Evolutionary conservation across 2,113 vertebrate genomes (phyloP).

Genomic region (Macquaria australasica): DNA sequence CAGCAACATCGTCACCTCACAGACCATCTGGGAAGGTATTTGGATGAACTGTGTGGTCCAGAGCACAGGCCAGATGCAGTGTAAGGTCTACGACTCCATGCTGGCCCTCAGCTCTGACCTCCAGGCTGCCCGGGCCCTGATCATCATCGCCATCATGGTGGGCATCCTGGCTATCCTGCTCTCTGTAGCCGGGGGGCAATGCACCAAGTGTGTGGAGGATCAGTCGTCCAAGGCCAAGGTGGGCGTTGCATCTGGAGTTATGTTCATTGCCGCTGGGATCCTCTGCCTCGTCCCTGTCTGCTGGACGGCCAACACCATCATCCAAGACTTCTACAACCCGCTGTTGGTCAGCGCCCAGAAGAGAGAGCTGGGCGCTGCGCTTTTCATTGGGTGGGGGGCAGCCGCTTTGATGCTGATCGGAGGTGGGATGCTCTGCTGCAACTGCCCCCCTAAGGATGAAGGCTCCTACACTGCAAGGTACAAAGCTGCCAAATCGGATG

Average conservation of each 20-base stretch:
- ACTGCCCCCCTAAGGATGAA: constrained; percentile 76
- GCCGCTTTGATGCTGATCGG: constrained; percentile 82
- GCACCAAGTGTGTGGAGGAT: constrained; percentile 85
- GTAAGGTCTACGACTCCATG: constrained; percentile 88
- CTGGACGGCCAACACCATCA: constrained; percentile 82
- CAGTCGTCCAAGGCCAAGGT: constrained; percentile 76
- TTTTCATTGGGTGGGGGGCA: constrained; percentile 86
- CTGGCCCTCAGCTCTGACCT: constrained; percentile 83
- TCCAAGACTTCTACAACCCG: constrained; percentile 85
- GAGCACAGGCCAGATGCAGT: constrained; percentile 89
- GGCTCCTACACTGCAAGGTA: constrained; percentile 73
- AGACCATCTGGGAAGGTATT: constrained; percentile 83
- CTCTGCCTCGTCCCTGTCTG: constrained; percentile 83
- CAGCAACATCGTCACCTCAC: constrained; percentile 83
- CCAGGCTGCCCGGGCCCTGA: constrained; percentile 84
- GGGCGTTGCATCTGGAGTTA: constrained; percentile 75
- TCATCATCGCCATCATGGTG: constrained; percentile 79
- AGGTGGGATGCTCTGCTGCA: constrained; percentile 82
- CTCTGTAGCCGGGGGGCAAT: constrained; percentile 82
- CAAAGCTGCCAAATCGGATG: constrained; percentile 69
- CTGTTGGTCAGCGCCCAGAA: constrained; percentile 71
- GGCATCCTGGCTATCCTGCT: constrained; percentile 83
- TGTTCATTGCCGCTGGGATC: constrained; percentile 79
- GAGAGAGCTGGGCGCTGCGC: constrained; percentile 82
- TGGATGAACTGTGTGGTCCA: constrained; percentile 86